phyloP scores from a whole-genome alignment of 2,888 invertebrate species.

The Scelioninae gen. 1 region DNA sequence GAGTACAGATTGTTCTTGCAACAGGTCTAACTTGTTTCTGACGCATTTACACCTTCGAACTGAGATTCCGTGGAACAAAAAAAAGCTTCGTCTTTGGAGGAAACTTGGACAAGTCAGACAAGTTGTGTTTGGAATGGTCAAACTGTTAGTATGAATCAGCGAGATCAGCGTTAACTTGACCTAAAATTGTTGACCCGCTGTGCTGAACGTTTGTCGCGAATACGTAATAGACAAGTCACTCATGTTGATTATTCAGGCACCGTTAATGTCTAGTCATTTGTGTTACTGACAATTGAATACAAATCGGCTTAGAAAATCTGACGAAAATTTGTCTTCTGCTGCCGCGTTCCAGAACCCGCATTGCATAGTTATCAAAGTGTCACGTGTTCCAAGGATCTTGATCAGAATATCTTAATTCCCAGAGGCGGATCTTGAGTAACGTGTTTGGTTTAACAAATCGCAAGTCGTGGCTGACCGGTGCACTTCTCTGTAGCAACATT shows the following conservation, averaged over 20 bases:
- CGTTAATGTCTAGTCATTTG: constrained; percentile 48
- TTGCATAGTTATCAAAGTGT: constrained; percentile 9
- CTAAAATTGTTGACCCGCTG: constrained; percentile 73
- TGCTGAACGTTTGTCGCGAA: constrained; percentile 55
- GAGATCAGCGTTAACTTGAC: too few species aligned
- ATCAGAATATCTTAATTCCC: constrained; percentile 21
- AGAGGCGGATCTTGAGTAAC: neutral
- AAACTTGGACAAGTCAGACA: constrained; percentile 25
- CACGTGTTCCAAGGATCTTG: neutral
- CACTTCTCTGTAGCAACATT: constrained; percentile 1
- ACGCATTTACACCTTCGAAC: constrained; percentile 27
- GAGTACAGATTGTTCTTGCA: constrained; percentile 12
- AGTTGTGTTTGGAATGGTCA: constrained; percentile 47
- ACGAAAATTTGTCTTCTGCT: constrained; percentile 8
- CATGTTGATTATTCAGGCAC: constrained; percentile 45
- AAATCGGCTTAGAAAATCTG: constrained; percentile 18
- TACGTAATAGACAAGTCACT: constrained; percentile 52
- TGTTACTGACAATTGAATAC: constrained; percentile 24
- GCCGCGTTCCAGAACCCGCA: neutral
- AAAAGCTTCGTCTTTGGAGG: neutral
- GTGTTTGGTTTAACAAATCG: constrained; percentile 9
- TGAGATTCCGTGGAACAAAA: constrained; percentile 13
- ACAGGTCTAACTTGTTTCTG: constrained; percentile 25
- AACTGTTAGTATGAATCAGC: constrained; percentile 54
- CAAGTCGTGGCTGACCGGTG: neutral